Conservation (phyloP, 2,797 vertebrate genomes). For the Botia almorhae region DNA sequence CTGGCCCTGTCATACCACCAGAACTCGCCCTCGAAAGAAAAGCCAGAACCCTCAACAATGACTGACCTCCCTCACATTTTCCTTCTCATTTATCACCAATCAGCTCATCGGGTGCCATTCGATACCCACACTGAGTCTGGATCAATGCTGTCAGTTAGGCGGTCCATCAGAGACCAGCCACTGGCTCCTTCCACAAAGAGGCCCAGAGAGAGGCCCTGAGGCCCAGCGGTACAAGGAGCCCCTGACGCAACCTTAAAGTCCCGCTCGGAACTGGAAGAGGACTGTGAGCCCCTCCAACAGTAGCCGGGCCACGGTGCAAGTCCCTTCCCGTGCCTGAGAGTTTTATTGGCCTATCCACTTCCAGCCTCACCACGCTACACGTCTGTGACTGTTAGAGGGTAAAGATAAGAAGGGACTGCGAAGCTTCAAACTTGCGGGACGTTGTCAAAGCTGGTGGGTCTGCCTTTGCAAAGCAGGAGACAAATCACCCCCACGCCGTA, state of each 20-base stretch:
- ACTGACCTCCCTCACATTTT: conserved; percentile 44
- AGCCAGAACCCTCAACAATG: conserved; percentile 46
- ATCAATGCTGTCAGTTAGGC: conserved; percentile 64
- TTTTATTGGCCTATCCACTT: conserved; percentile 57
- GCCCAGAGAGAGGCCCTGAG: not conserved
- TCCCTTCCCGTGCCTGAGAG: conserved; percentile 47
- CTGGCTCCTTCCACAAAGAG: conserved; percentile 51
- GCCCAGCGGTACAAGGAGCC: conserved; percentile 41
- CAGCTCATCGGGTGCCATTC: conserved; percentile 60
- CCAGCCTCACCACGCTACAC: conserved; percentile 34
- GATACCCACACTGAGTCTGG: conserved; percentile 56
- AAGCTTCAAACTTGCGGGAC: conserved; percentile 42
- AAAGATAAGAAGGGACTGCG: conserved; percentile 48
- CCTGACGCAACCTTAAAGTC: conserved; percentile 33
- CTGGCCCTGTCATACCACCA: conserved; percentile 46
- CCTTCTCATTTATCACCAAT: conserved; percentile 61
- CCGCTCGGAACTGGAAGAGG: not conserved
- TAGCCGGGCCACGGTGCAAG: conserved; percentile 43
- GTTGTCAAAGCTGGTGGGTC: conserved; percentile 41
- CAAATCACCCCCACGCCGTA: conserved; percentile 42
- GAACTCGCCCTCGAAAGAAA: conserved; percentile 16
- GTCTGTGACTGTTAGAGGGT: conserved; percentile 39
- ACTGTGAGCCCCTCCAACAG: conserved; percentile 35
- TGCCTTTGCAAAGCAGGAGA: conserved; percentile 39
- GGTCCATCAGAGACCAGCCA: conserved; percentile 55